Base-by-base conservation (phyloP, 1,140 invertebrate genomes). In the Oncopodura yosiiana region DNA sequence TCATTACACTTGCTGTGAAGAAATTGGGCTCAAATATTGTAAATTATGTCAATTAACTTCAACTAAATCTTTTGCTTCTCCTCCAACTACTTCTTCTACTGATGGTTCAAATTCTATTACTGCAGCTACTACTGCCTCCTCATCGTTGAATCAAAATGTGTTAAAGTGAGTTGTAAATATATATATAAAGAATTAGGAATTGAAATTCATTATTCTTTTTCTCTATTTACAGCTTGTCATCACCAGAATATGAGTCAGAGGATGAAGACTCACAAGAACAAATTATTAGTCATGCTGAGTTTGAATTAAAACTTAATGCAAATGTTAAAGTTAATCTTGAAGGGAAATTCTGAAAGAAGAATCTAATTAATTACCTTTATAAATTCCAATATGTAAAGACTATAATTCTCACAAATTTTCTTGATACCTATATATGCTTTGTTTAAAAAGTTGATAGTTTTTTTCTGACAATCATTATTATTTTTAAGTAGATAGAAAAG, bases 1-100 rank as follows among this genome's bases (percentile, higher is more conserved):
- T 46, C 62, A 64, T 53, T 56, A 60, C 54, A 55, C 50, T 46
- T 68, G 66, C 55, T 66, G 61, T 39, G 51, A 48, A 46, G 42
- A 39, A 59, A 38, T 50, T 2, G 39, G 51, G 39, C 36, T 67
- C 26, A 64, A 38, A 41, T 55, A 56, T 36, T 63, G 61, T 42
- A 57, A 16, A 32, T 38, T 42, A 46, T 65, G 57, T 64, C 62
- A 44, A 61, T 44, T 42, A n/a, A 37, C 34, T 6, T 27, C 32
- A 21, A n/a, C 32, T 0, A n/a, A 30, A 19, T 27, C 49, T 3
- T 34, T n/a, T 34, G n/a, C 8, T 1, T 12, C 24, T 9, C 18
- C 32, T 14, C n/a, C 23, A 37, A 18, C 43, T 21, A 14, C 34
- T 12, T 53, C 49, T 41, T 23, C 30, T 26, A 34, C 41, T 9